A percentile compares a stretch with the other conserved stretches of the same genome.
These are phyloP conservation scores for Cosmia pyralina DNA, from an alignment of 2,888 invertebrate genomes.

Conservation along the genomic window DNA sequence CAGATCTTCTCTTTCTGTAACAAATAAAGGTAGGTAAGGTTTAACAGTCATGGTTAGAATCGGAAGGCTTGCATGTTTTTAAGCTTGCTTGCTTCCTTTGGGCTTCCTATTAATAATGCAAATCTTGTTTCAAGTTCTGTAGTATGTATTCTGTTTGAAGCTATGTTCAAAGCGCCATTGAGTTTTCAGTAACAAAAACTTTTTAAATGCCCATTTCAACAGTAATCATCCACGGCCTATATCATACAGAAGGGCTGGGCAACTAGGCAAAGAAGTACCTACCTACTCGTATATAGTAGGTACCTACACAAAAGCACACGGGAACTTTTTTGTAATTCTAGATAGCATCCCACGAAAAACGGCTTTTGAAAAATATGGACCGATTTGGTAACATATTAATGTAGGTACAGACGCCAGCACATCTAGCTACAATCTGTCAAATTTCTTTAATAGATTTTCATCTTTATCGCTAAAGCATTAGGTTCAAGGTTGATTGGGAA, in stretches of 20 bases:
- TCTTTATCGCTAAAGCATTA: no score
- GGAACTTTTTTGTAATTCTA: background rate
- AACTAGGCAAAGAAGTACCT: no score
- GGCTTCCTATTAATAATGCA: background rate
- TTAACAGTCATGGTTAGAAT: background rate
- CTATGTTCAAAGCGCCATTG: background rate
- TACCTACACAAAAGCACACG: background rate
- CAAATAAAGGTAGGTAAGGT: slow-evolving; percentile 24
- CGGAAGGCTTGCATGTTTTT: background rate
- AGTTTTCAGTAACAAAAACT: background rate
- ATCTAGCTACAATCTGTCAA: no score
- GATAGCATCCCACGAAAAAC: background rate
- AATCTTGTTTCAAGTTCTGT: background rate
- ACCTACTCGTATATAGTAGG: background rate
- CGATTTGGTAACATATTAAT: background rate
- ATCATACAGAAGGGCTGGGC: background rate
- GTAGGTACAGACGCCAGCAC: no score
- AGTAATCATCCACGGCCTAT: background rate
- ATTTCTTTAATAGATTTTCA: no score
- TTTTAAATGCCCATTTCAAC: background rate
- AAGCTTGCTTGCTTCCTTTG: background rate
- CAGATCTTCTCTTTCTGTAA: slow-evolving; percentile 60
- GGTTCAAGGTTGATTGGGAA: no score
- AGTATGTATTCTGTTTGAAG: background rate
- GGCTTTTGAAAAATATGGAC: background rate